A percentile compares a stretch with the other conserved stretches of the same genome.
These are phyloP conservation scores for Botia kubotai DNA, from an alignment of 2,797 vertebrate species.

Conservation along the genomic window DNA sequence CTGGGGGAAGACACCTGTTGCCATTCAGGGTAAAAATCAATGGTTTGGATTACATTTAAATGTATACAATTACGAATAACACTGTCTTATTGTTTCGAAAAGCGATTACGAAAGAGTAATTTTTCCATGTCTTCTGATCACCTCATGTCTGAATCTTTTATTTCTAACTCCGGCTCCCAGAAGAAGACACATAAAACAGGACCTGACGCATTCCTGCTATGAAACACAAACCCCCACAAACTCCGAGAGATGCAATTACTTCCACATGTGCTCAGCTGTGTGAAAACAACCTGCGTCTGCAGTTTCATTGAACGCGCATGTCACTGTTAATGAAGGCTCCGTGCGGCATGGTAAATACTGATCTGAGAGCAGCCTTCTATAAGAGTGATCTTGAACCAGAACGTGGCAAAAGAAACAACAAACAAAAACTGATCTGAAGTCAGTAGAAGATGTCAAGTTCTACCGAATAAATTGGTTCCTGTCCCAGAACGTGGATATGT, in stretches of 20 bases:
- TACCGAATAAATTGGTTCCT: neutral
- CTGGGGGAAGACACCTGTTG: constrained; percentile 76
- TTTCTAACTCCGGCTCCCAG: neutral
- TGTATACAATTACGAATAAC: constrained; percentile 75
- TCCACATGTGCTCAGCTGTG: constrained; percentile 42
- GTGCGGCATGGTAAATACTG: neutral
- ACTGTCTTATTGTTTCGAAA: constrained; percentile 70
- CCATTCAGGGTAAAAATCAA: constrained; percentile 71
- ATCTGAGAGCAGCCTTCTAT: neutral
- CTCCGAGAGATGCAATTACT: constrained; percentile 25
- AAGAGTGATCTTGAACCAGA: neutral
- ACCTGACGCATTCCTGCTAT: neutral
- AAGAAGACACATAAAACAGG: constrained; percentile 4
- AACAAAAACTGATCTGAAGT: neutral
- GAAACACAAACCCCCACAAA: constrained; percentile 9
- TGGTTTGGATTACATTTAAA: constrained; percentile 68
- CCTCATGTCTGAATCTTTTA: constrained; percentile 6
- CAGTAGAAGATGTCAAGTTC: neutral
- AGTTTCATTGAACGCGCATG: constrained; percentile 16
- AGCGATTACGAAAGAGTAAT: constrained; percentile 11
- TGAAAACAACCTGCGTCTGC: constrained; percentile 32
- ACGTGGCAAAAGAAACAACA: neutral
- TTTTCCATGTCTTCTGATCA: neutral
- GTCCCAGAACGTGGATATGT: neutral
- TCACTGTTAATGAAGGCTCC: constrained; percentile 9